These are phyloP conservation scores for Bufo gargarizans DNA, from an alignment of 2,113 vertebrate genomes.

Conservation along the genomic window DNA sequence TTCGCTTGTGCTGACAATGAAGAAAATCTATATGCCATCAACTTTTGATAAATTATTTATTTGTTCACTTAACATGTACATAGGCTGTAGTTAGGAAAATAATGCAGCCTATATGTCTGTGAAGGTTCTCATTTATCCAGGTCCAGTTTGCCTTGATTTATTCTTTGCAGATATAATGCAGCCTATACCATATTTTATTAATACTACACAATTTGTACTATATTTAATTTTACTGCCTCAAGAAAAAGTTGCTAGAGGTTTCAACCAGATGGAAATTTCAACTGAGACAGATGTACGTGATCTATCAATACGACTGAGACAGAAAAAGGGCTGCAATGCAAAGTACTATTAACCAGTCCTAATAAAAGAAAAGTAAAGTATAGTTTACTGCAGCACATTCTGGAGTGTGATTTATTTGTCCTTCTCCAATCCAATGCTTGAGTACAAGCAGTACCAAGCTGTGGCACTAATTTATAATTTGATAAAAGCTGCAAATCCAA, in stretches of 20 bases:
- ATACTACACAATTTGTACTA: not conserved
- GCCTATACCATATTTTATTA: not conserved
- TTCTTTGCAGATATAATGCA: too few species aligned
- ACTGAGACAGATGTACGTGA: slow-evolving; percentile 27
- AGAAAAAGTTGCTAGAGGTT: not conserved
- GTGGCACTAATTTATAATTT: not conserved
- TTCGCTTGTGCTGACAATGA: not conserved
- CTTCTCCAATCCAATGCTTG: not conserved
- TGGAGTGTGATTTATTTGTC: not conserved
- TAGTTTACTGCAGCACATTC: not conserved
- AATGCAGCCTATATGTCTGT: not conserved
- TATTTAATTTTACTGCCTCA: not conserved
- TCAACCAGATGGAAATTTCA: slow-evolving; percentile 8
- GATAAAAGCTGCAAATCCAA: not conserved
- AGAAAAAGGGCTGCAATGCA: slow-evolving; percentile 19
- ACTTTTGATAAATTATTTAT: not conserved
- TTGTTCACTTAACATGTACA: not conserved
- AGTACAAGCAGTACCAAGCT: not conserved
- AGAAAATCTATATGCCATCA: not conserved
- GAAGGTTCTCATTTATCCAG: too few species aligned
- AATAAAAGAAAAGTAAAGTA: not conserved
- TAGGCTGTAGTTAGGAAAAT: not conserved
- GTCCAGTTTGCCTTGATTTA: too few species aligned
- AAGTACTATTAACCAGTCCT: not conserved
- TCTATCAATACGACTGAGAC: slow-evolving; percentile 20